A percentile compares a stretch with the other conserved stretches of the same genome.
phyloP scores from a whole-genome alignment of 2,888 invertebrate genomes.

The Ceriagrion tenellum region DNA sequence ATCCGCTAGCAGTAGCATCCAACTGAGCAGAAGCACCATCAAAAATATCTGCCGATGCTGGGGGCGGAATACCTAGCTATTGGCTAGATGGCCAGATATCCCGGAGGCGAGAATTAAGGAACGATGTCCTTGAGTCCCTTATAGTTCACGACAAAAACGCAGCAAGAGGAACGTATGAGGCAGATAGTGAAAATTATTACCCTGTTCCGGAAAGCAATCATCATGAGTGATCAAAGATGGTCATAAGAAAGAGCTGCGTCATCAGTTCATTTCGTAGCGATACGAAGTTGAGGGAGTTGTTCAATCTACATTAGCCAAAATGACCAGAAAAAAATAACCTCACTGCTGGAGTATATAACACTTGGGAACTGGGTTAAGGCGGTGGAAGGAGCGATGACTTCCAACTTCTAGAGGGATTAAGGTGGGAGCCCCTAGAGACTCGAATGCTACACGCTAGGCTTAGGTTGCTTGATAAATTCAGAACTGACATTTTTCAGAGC shows the following conservation, averaged over 20 bases:
- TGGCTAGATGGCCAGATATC: not conserved
- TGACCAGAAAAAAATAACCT: no score
- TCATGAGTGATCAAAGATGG: not conserved
- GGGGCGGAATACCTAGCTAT: not conserved
- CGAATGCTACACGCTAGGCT: no score
- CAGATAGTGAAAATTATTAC: not conserved
- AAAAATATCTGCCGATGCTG: not conserved
- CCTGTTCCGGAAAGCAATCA: not conserved
- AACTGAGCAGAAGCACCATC: not conserved
- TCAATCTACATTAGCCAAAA: no score
- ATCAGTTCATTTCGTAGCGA: not conserved
- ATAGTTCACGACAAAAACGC: not conserved
- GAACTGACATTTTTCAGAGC: no score
- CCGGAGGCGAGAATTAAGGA: not conserved
- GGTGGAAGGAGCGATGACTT: no score
- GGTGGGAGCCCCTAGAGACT: no score
- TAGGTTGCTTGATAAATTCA: no score
- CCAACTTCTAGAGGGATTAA: no score
- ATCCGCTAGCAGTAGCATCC: not conserved
- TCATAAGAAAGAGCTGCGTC: not conserved
- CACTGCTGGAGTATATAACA: no score
- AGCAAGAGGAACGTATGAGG: no score
- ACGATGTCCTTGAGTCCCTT: not conserved
- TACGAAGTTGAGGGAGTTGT: no score
- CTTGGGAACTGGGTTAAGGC: no score